Base-by-base conservation (phyloP, 2,797 vertebrate species). In the Melanotaenia trifasciata region DNA sequence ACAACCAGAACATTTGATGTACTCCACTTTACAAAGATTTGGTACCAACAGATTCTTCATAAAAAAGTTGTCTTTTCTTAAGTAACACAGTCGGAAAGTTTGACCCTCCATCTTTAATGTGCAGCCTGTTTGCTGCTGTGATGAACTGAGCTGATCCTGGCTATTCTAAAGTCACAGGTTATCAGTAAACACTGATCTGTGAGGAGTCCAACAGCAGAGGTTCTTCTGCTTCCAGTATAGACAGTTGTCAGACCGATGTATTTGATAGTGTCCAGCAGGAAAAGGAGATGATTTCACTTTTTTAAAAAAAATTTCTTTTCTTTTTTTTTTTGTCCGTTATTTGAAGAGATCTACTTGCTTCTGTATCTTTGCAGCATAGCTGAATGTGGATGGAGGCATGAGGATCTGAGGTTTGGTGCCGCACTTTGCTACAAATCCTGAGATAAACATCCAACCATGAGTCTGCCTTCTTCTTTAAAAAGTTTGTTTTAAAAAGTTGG, bases 21-120 rank as follows among this genome's bases (percentile, higher is more conserved):
- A 86, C 63, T 87, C 67, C 78, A 77, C 81, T 87, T 76, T 92
- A 93, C 90, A 93, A 91, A 92, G 66, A 82, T 28, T 77, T 67
- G 74, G 30, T 68, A 67, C 61, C 62, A 66, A 77, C 83, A 82
- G 64, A 80, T 76, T 85, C 36, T 86, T 81, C 61, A 84, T 91
- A 91, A 70, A 94, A 93, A 94, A 91, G 78, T 81, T 5, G 67
- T n/a, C 28, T 53, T 50, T 82, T 84, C 71, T 30, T 57, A 51
- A 72, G 80, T 80, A 87, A 76, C 76, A 74, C 73, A 76, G 58
- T 92, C 90, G 83, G 93, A 91, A 90, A 78, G 82, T 74, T 67
- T 60, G 33, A 72, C 53, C 77, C 35, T 84, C 67, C 64, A 65
- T 65, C 67, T 30, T 30, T 30, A 30, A 30, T 74, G 64, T 81